Conservation (phyloP, 1,140 invertebrate species). For the Lucilia cuprina region DNA sequence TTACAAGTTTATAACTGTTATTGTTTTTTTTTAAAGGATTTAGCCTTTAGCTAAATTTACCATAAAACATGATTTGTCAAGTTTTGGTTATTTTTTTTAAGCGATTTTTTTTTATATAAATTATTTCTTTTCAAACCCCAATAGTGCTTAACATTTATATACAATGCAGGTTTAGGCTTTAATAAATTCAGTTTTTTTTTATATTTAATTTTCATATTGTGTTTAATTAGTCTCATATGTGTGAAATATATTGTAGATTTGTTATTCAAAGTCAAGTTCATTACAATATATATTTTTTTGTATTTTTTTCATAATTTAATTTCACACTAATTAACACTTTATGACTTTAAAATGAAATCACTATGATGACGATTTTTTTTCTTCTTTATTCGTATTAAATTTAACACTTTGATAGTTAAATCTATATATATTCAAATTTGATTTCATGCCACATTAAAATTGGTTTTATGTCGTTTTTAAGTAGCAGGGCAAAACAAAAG, state of each 20-base stretch:
- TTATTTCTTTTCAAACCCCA: not conserved
- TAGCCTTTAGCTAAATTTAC: not conserved
- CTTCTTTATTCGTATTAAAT: too few species aligned
- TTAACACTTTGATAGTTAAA: not conserved
- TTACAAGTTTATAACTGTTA: not conserved
- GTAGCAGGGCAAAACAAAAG: not conserved
- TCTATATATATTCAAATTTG: not conserved
- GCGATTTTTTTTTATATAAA: too few species aligned
- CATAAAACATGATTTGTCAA: not conserved
- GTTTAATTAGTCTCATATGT: not conserved
- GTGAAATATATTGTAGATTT: not conserved
- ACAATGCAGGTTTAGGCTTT: not conserved
- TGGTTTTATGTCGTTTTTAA: not conserved
- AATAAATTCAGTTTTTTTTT: not conserved
- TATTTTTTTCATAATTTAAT: not conserved
- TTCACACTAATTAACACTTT: conserved; percentile 6
- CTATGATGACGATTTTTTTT: not conserved
- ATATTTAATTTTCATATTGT: not conserved
- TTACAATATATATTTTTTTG: not conserved
- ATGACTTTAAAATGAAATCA: not conserved
- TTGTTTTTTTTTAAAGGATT: not conserved
- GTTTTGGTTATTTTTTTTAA: not conserved
- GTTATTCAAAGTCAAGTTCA: conserved; percentile 2
- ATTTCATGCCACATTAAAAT: not conserved
- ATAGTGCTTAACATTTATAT: not conserved